Percentiles rank a stretch among this genome's conserved stretches.
phyloP scores from a whole-genome alignment of 2,797 vertebrate species.

The Sebastes minor region DNA sequence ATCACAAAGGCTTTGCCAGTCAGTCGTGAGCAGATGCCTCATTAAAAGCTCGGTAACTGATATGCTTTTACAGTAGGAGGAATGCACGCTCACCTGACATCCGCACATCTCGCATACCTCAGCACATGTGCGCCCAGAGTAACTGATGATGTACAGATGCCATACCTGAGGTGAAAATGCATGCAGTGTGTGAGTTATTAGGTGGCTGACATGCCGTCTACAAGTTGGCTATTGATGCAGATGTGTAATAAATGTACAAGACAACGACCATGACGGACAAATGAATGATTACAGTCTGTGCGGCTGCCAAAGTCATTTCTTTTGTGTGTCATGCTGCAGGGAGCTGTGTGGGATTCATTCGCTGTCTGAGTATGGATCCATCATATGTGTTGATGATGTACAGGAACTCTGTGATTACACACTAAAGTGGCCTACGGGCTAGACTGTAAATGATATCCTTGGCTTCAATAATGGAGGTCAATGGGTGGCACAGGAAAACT shows the following conservation, averaged over 20 bases:
- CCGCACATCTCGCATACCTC: constrained; percentile 35
- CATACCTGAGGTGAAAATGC: constrained; percentile 19
- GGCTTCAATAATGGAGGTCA: constrained; percentile 51
- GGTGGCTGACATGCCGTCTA: constrained; percentile 42
- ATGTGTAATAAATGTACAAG: constrained; percentile 48
- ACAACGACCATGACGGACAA: constrained; percentile 42
- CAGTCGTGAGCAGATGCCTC: constrained; percentile 55
- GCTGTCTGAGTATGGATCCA: constrained; percentile 43
- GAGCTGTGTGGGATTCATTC: constrained; percentile 39
- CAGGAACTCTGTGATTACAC: constrained; percentile 72
- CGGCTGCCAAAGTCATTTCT: constrained; percentile 51
- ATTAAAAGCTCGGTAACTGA: constrained; percentile 64
- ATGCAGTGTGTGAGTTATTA: constrained; percentile 42
- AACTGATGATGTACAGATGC: constrained; percentile 55
- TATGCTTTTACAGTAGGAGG: constrained; percentile 42
- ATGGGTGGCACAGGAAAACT: constrained; percentile 44
- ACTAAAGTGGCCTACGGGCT: constrained; percentile 44
- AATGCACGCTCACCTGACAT: constrained; percentile 59
- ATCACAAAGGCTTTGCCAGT: constrained; percentile 56
- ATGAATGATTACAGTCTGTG: constrained; percentile 54
- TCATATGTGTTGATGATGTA: constrained; percentile 51
- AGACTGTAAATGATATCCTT: constrained; percentile 69
- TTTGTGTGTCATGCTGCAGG: constrained; percentile 46
- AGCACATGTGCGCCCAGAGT: constrained; percentile 26
- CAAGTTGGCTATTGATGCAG: constrained; percentile 44